Evolutionary conservation across 92 coral and sea anemone genomes (phyloP), one percentile per base, ranked within the genome.

Genomic region (Chrysogorgia sp.): DNA sequence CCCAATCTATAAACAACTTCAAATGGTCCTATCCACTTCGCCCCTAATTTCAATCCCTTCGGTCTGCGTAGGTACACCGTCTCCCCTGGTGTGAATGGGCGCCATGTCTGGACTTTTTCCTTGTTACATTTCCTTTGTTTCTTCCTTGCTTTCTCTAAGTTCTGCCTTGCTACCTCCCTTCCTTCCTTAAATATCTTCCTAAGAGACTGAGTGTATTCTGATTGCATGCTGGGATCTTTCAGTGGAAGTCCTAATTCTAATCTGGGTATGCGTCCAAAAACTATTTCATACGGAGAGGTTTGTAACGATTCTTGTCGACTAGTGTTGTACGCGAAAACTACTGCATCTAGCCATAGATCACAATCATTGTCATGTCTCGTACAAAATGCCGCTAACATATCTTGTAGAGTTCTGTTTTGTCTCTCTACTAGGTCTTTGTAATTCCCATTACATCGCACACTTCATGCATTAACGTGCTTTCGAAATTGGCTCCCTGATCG

Each of bases 11-110:
- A 21, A 60, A 80, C 30, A 28, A 85, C 47, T 47, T 60, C 59
- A 50, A 29, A 80, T 15, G 85, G 88, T 13, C 88, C 85, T 2
- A 85, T 53, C 85, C 85, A 85, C 75, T 85, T 85, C 14, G 25
- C 21, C 15, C 89, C 89, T 9, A 85, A 62, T 43, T 85, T 85
- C 89, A 85, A 80, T n/a, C 49, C 33, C 50, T 81, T 81, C 7
- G 89, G 85, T 49, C 85, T 32, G 25, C 69, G 56, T 28, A 85
- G 31, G 68, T 48, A 66, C 3, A 85, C 89, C 3, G 68, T 34
- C 40, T 85, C 80, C 8, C 79, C 75, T 56, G 58, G 35, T 17
- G 33, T 40, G 31, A 68, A 81, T 10, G 81, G 81, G 12, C 68
- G 17, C 82, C 75, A 77, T n/a, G 50, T 0, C 35, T 28, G 33